Evolutionary conservation across 2,888 invertebrate genomes (phyloP).

Genomic region (Dioctria rufipes): DNA sequence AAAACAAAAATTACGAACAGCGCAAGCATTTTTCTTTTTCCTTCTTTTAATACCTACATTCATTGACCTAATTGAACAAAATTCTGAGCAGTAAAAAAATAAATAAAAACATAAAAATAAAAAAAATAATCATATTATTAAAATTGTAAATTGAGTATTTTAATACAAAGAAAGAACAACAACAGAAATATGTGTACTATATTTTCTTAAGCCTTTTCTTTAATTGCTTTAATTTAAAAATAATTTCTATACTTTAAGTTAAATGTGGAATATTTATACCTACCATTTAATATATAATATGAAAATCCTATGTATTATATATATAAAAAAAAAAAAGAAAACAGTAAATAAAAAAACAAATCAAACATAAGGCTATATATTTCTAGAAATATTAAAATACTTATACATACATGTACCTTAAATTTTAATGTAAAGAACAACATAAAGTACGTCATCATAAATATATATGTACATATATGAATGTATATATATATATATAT

Average conservation of each 20-base stretch:
- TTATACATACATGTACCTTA: conserved; percentile 50
- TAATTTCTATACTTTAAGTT: conserved; percentile 21
- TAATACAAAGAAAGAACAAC: conserved; percentile 23
- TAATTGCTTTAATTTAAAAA: conserved; percentile 46
- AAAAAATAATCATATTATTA: neutral
- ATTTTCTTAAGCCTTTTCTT: conserved; percentile 43
- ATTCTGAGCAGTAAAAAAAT: conserved; percentile 23
- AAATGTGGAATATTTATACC: conserved; percentile 40
- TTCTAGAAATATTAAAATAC: conserved; percentile 42
- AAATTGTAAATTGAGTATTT: conserved; percentile 22
- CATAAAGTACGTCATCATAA: conserved; percentile 33
- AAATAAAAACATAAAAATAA: conserved; percentile 11
- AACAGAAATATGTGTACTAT: conserved; percentile 1
- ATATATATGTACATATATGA: neutral
- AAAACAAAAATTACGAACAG: neutral
- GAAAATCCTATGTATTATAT: conserved; percentile 47
- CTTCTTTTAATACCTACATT: too few species aligned
- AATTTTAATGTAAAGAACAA: conserved; percentile 11
- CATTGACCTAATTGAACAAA: neutral
- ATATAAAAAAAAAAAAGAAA: neutral
- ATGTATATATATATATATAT: neutral
- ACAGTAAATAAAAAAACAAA: neutral
- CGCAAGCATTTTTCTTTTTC: conserved; percentile 31
- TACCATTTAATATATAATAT: neutral
- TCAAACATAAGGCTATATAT: conserved; percentile 47